Base-by-base conservation (phyloP, 2,888 invertebrate genomes). In the Carcina quercana region DNA sequence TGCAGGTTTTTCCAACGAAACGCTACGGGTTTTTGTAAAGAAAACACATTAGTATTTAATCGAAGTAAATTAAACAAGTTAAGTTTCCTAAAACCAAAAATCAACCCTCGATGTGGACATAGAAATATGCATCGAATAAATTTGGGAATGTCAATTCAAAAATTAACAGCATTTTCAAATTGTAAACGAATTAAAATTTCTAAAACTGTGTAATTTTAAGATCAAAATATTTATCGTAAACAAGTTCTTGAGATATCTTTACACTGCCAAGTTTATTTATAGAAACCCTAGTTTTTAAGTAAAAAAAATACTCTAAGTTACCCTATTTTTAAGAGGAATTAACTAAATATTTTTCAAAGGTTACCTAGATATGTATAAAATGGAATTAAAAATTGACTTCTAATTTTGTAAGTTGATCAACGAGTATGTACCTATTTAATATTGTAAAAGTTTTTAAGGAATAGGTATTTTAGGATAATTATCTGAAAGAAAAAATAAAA, bases 261-360 rank as follows among this genome's bases (percentile, higher is more conserved):
- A n/a, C 60, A 66, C 69, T 71, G 70, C 71, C 71, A 67, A 57
- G 47, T 50, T 34, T 34, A 31, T 48, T 50, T 53, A 47, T 49
- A 47, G 35, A 36, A 41, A 40, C 38, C 35, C 40, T 42, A 37
- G 24, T 40, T 29, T 46, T 39, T 34, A 25, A 20, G 21, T 48
- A 38, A 43, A 39, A 39, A 32, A 41, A 59, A 63, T 65, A 62
- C 57, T 63, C 53, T 63, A 50, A 66, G 73, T 75, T 73, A 74
- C 72, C 70, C 45, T 50, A 41, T 45, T 37, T 47, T 41, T 51
- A 45, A 48, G 43, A 29, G 24, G 10, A 33, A 34, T 38, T n/a
- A 10, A 24, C n/a, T n/a, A 24, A 5, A 38, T 38, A 53, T 58
- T 63, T 68, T 65, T 62, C 60, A 67, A 67, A 62, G 65, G 67